Evolutionary conservation across 2,797 vertebrate genomes (phyloP), one percentile per base, ranked within the genome.

Genomic region (Cottoperca gobio): DNA sequence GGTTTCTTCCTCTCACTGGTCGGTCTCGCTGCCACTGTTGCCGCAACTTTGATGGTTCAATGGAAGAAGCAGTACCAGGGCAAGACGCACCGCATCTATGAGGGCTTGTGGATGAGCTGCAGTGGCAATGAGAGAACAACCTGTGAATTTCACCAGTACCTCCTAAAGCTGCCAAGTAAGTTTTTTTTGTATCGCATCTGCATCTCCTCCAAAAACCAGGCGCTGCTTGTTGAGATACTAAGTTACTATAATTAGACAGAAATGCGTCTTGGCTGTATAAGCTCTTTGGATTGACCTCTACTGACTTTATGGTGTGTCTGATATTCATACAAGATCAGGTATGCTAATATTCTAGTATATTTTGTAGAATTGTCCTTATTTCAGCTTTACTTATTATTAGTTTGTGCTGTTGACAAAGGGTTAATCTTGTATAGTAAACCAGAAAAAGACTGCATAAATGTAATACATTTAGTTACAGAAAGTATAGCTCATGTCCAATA

Each of bases 1-100:
- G 96, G 96, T 3, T 97, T 96, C 84, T 55, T 96, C 74, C 90
- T 98, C 81, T 90, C 96, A 2, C 91, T 95, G 77, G 43, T 91
- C 28, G 97, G 97, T 70, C 93, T 96, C 83, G 84, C 94, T 0
- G 95, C 94, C 55, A 90, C 90, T 0, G 43, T 91, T 0, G 55
- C 73, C 13, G 87, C 91, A 6, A 91, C 89, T 3, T 35, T 88
- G 35, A 93, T 93, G 86, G 92, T 90, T 3, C 82, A 93, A 28
- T 95, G 94, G 93, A 93, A 88, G 78, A 80, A 61, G n/a, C 46
- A 62, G 12, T 35, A 49, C 0, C 78, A 90, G 40, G 88, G 79
- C 6, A 73, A 55, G 5, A 2, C n/a, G 2, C 11, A 77, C 21
- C 59, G 73, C 0, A 28, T 66, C 55, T 85, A 84, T 2, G 73